These are phyloP conservation scores for Oxycera nigricornis DNA, from an alignment of 2,888 invertebrate species.

Conservation along the genomic window DNA sequence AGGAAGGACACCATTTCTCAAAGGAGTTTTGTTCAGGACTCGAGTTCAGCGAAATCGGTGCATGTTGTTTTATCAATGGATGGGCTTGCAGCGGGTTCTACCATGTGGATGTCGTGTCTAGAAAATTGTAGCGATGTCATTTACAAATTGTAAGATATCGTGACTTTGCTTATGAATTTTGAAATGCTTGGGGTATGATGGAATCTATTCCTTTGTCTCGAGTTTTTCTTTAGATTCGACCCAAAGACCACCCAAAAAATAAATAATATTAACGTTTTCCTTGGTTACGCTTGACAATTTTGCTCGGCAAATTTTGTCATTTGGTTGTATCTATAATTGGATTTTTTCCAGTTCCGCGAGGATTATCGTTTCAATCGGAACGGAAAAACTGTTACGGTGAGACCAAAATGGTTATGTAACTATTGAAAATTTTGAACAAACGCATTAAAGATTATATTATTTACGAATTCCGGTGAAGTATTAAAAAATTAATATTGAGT, in stretches of 20 bases:
- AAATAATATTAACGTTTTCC: constrained; percentile 29
- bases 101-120: constrained; percentile 3
- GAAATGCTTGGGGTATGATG: background rate
- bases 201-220: constrained; percentile 5
- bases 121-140: constrained; percentile 22
- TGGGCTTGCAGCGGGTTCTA: background rate
- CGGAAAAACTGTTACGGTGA: background rate
- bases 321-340: constrained; percentile 28
- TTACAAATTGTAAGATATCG: constrained; percentile 21
- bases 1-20: constrained; percentile 6
- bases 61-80: constrained; percentile 34
- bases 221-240: background rate
- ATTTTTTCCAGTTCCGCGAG: background rate
- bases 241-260: constrained; percentile 30
- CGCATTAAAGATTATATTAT: no score
- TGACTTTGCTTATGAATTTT: constrained; percentile 35
- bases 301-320: constrained; percentile 17
- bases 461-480: no score
- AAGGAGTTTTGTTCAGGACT: background rate
- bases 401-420: constrained; percentile 16
- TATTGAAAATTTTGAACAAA: no score
- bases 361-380: constrained; percentile 7
- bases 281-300: constrained; percentile 16
- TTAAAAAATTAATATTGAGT: no score
- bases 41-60: background rate